A percentile compares a stretch with the other conserved stretches of the same genome.
These are phyloP conservation scores for Spisula solida DNA, from an alignment of 2,888 invertebrate species.

Conservation along the genomic window DNA sequence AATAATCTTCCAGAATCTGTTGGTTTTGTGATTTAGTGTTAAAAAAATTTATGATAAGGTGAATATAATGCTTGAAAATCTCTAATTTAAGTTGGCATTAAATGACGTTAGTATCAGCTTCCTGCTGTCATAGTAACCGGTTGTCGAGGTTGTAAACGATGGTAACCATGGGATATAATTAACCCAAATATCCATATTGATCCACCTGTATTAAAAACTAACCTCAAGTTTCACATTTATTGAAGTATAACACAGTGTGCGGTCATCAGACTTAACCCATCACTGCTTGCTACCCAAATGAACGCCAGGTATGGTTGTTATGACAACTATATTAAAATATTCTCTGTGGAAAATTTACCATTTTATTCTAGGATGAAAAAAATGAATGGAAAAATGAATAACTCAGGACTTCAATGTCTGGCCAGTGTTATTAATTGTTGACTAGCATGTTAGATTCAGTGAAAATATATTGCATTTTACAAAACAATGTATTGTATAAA, in stretches of 20 bases:
- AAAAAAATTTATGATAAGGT: slow-evolving; percentile 6
- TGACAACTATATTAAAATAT: background rate
- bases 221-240: slow-evolving; percentile 33
- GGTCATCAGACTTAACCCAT: slow-evolving; percentile 11
- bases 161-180: slow-evolving; percentile 47
- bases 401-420: background rate
- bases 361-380: background rate
- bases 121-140: slow-evolving; percentile 38
- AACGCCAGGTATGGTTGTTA: background rate
- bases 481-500: too few relatives aligned
- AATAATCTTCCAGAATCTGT: background rate
- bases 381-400: background rate
- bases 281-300: slow-evolving; percentile 18
- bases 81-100: slow-evolving; percentile 39
- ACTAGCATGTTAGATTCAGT: background rate
- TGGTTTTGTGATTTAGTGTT: background rate
- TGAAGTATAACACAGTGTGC: slow-evolving; percentile 27
- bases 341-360: slow-evolving; percentile 10
- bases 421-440: background rate
- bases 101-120: slow-evolving; percentile 18
- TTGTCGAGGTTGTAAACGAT: slow-evolving; percentile 31
- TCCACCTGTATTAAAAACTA: slow-evolving; percentile 40
- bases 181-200: slow-evolving; percentile 55
- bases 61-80: slow-evolving; percentile 1
- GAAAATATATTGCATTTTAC: too few relatives aligned